Percentiles rank a stretch among this genome's conserved stretches.
Conservation (phyloP, 2,888 invertebrate species). For the Baronia brevicornis region DNA sequence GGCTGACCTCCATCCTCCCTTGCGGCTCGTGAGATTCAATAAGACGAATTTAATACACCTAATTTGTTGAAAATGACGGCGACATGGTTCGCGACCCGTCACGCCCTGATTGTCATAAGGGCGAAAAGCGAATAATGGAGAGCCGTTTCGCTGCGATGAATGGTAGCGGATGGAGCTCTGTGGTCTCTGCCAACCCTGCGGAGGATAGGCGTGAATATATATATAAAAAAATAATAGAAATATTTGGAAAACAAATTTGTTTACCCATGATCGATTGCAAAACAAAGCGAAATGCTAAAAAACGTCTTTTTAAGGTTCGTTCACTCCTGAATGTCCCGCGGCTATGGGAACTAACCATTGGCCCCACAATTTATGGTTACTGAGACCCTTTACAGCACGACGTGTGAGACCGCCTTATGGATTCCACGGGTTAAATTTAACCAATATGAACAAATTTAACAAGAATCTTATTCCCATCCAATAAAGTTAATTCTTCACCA, state of each 20-base stretch:
- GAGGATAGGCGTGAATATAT: no score
- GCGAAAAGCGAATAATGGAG: no score
- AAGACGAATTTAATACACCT: no score
- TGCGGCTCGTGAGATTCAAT: no score
- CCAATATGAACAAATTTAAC: conserved; percentile 13
- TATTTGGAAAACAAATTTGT: not conserved
- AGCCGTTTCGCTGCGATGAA: no score
- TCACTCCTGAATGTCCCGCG: conserved; percentile 40
- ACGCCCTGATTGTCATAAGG: no score
- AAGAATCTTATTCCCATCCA: conserved; percentile 5
- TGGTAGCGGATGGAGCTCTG: no score
- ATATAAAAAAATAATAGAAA: no score
- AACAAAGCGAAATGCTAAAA: conserved; percentile 28
- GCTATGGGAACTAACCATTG: conserved; percentile 49
- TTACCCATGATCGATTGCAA: conserved; percentile 31
- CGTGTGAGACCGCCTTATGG: conserved; percentile 56
- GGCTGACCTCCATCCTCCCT: no score
- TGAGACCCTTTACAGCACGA: conserved; percentile 39
- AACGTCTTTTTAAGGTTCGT: conserved; percentile 33
- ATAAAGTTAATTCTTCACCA: conserved; percentile 19
- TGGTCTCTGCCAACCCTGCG: no score
- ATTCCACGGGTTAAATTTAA: conserved; percentile 18
- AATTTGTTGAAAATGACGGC: no score
- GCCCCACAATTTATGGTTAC: conserved; percentile 50
- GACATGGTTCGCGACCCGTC: no score